These are phyloP conservation scores for Datnioides undecimradiatus DNA, from an alignment of 2,113 vertebrate species.

Conservation along the genomic window DNA sequence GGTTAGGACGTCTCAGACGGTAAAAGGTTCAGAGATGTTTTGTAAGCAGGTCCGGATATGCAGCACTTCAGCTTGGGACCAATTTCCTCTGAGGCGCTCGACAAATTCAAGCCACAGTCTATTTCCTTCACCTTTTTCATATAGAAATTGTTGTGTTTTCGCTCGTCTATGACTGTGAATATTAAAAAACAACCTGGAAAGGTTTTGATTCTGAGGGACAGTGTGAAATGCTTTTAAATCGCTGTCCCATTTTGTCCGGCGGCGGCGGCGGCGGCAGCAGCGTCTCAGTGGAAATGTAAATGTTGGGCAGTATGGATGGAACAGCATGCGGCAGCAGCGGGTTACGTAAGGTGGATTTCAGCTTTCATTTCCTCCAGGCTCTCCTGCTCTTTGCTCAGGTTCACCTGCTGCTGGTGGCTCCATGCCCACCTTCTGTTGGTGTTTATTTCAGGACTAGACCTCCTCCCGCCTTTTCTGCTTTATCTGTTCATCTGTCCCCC, in stretches of 20 bases:
- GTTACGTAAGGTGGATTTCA: conserved; percentile 54
- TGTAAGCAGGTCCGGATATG: not conserved
- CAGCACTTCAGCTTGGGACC: not conserved
- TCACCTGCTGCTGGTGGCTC: conserved; percentile 72
- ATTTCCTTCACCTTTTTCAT: not conserved
- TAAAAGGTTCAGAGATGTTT: not conserved
- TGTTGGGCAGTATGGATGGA: conserved; percentile 10
- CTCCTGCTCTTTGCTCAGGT: conserved; percentile 57
- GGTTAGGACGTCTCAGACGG: not conserved
- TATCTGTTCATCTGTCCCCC: conserved; percentile 24
- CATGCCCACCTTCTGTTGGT: conserved; percentile 73
- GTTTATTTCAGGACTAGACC: conserved; percentile 70
- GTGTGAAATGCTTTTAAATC: no score
- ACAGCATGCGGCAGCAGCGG: conserved; percentile 27
- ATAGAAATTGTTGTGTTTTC: not conserved
- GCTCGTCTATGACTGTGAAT: not conserved
- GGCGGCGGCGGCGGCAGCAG: not conserved
- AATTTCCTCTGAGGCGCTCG: not conserved
- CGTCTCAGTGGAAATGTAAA: conserved; percentile 31
- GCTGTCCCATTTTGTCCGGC: not conserved
- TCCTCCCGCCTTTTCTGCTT: conserved; percentile 40
- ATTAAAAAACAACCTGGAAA: not conserved
- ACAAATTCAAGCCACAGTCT: not conserved
- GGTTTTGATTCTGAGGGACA: not conserved
- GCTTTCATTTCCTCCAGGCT: conserved; percentile 67